Conservation (phyloP, 2,888 invertebrate species). For the Eristalis arbustorum region DNA sequence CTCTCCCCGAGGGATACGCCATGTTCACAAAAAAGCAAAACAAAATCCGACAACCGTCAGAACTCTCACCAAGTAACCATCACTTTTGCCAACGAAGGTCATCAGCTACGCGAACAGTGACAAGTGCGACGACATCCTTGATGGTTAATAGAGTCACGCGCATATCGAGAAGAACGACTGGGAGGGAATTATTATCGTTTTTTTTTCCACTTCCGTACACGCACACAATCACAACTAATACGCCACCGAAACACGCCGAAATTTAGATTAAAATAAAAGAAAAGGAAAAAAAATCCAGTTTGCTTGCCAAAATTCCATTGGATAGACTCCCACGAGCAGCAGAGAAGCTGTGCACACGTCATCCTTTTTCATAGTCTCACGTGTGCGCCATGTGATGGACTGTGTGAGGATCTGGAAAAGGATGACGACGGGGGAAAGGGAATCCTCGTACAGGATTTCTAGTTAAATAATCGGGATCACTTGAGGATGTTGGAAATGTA, state of each 20-base stretch:
- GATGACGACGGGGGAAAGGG: constrained; percentile 35
- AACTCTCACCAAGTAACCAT: constrained; percentile 21
- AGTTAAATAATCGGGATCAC: constrained; percentile 28
- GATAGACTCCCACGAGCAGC: constrained; percentile 11
- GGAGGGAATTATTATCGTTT: not conserved
- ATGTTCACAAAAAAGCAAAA: not conserved
- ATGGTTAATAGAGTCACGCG: constrained; percentile 25
- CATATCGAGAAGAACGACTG: not conserved
- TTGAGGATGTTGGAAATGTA: not conserved
- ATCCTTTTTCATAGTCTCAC: constrained; percentile 66
- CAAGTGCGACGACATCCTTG: constrained; percentile 24
- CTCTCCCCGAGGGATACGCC: not conserved
- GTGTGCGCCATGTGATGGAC: not conserved
- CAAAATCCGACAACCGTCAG: constrained; percentile 4
- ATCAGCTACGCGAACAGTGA: constrained; percentile 6
- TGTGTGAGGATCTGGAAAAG: constrained; percentile 58
- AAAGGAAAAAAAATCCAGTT: constrained; percentile 21
- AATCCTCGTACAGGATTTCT: not conserved
- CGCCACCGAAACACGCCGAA: constrained; percentile 32
- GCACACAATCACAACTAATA: constrained; percentile 4
- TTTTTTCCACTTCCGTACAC: not conserved
- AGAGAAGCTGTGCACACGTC: constrained; percentile 15
- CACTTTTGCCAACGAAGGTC: constrained; percentile 22
- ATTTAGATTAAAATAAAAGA: not conserved
- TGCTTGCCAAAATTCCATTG: constrained; percentile 56